These are phyloP conservation scores for Origma solitaria DNA, from an alignment of 2,113 vertebrate species.

Conservation along the genomic window DNA sequence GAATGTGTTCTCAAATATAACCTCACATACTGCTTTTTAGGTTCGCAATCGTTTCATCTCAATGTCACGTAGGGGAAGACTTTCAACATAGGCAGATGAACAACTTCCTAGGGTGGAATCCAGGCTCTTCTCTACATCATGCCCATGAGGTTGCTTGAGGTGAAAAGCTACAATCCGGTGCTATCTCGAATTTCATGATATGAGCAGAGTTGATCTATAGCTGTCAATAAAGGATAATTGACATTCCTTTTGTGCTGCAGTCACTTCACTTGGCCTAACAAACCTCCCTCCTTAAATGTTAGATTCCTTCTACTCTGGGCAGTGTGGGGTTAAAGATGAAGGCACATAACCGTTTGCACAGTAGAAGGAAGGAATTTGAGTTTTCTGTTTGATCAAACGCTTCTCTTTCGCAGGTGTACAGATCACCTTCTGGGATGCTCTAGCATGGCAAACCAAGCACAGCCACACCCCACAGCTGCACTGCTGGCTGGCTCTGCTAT, in stretches of 20 bases:
- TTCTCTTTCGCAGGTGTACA: not conserved
- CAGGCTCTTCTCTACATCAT: not conserved
- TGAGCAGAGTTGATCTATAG: not conserved
- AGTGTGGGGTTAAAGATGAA: not conserved
- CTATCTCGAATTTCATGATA: not conserved
- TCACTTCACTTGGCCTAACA: not conserved
- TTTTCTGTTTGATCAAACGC: not conserved
- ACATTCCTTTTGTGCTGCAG: not conserved
- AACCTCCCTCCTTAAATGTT: not conserved
- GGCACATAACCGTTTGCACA: not conserved
- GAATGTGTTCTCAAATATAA: not conserved
- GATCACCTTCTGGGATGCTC: not conserved
- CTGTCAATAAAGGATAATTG: not conserved
- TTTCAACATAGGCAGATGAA: not conserved
- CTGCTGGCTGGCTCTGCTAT: not conserved
- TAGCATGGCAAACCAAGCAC: not conserved
- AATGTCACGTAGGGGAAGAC: not conserved
- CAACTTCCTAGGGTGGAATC: not conserved
- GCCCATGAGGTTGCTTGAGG: not conserved
- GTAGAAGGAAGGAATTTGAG: not conserved
- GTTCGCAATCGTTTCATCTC: not conserved
- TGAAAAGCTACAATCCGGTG: not conserved
- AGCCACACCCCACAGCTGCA: fast-evolving
- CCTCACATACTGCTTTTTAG: not conserved
- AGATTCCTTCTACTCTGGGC: not conserved